Conservation (phyloP, 2,113 vertebrate species). For the Pangasianodon gigas region DNA sequence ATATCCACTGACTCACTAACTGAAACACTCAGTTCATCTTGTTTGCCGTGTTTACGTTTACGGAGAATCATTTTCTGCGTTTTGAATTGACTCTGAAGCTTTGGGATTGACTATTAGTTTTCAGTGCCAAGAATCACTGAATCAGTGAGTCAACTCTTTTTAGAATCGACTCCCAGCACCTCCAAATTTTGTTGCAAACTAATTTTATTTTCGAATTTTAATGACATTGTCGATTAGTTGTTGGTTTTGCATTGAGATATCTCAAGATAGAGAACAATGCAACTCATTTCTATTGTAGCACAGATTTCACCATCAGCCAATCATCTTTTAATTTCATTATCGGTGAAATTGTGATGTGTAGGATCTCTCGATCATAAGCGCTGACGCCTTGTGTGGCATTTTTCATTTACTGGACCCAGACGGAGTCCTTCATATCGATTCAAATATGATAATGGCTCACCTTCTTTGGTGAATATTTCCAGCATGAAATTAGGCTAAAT, state of each 20-base stretch:
- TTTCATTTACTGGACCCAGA: slow-evolving; percentile 3
- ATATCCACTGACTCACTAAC: not conserved
- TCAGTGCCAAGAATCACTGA: not conserved
- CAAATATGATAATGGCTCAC: slow-evolving; percentile 55
- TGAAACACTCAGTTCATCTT: too few relatives aligned
- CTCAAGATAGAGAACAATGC: not conserved
- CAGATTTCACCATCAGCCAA: not conserved
- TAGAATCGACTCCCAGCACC: not conserved
- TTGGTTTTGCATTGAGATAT: not conserved
- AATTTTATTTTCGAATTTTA: not conserved
- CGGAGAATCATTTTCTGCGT: too few relatives aligned
- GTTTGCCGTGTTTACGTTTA: too few relatives aligned
- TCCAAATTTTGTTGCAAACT: not conserved
- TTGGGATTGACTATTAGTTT: not conserved
- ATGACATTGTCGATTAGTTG: not conserved
- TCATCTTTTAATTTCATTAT: not conserved
- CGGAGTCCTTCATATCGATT: slow-evolving; percentile 54
- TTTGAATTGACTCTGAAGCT: not conserved
- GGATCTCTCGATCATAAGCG: not conserved
- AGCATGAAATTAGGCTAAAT: slow-evolving; percentile 65
- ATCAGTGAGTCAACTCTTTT: not conserved
- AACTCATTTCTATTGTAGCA: not conserved
- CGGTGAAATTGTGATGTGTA: not conserved
- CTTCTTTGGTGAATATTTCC: slow-evolving; percentile 62
- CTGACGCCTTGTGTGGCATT: not conserved